Evolutionary conservation across 2,797 vertebrate species (phyloP), one percentile per base, ranked within the genome.

Genomic region (Sebastes elongatus): DNA sequence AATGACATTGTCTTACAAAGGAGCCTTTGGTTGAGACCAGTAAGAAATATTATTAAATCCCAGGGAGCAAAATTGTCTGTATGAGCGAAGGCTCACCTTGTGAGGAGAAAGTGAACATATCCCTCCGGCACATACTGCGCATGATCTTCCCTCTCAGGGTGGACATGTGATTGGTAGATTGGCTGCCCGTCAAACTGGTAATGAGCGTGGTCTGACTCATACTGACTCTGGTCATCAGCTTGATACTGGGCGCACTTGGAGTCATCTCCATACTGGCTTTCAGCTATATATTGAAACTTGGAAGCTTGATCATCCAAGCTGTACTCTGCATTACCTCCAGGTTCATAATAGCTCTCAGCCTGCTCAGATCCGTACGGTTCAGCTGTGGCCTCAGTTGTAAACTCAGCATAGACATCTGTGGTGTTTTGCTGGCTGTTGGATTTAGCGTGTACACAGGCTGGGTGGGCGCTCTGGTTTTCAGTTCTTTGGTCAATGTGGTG

Each of bases 401-500:
- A 93, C 78, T 94, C 93, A 30, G 92, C 90, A 27, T 93, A 94
- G 57, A 93, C 82, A 14, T 91, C 87, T 22, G 86, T 72, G 33
- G 70, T 25, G 14, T 81, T 68, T 74, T 68, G 74, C 52, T 71
- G 87, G 63, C 32, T 63, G 72, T 22, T 25, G 38, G 77, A 52
- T 83, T 93, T 93, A 32, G 76, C 20, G 2, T 77, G 79, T 20
- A 32, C 13, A 6, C 87, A 89, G 62, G 77, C 63, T 18, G 63
- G 10, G 20, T 66, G 69, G 46, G 28, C 13, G 16, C 72, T 75
- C 69, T 87, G 91, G 86, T 79, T 86, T 87, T 93, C 93, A 73
- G 92, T 94, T 88, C 93, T 93, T 88, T 94, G 94, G 87, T 94
- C 92, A n/a, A 91, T 91, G 74, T 93, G 91, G 76, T 94, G 93